phyloP scores from a whole-genome alignment of 2,888 invertebrate genomes.

The Eupithecia pulchellata region DNA sequence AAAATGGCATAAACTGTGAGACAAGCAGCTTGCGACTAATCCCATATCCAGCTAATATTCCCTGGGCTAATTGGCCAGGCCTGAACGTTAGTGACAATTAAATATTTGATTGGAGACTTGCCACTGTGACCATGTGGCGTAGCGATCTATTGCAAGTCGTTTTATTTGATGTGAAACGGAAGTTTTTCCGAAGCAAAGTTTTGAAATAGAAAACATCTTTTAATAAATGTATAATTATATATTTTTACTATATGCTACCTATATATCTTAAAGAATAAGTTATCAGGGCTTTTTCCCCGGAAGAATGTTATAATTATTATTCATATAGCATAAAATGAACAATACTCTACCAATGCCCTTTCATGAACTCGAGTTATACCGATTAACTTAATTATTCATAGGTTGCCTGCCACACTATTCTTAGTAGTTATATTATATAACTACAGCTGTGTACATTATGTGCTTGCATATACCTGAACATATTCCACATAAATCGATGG shows the following conservation, averaged over 20 bases:
- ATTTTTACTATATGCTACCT: neutral
- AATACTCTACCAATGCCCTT: conserved; percentile 12
- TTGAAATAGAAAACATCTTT: neutral
- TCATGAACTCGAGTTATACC: conserved; percentile 20
- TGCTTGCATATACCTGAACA: conserved; percentile 25
- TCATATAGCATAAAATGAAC: conserved; percentile 1
- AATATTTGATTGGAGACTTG: conserved; percentile 31
- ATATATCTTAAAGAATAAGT: neutral
- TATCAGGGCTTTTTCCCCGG: neutral
- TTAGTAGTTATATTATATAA: conserved; percentile 6
- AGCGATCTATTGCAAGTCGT: neutral
- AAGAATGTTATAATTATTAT: conserved; percentile 4
- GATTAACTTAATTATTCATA: conserved; percentile 27
- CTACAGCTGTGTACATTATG: conserved; percentile 8
- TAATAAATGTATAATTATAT: neutral
- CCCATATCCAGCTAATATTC: conserved; percentile 26
- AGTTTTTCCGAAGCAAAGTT: neutral
- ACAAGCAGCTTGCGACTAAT: conserved; percentile 20
- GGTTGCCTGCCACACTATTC: conserved; percentile 24
- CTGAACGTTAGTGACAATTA: conserved; percentile 25
- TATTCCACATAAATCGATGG: conserved; percentile 29
- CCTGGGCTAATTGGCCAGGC: conserved; percentile 26
- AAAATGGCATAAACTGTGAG: conserved; percentile 19
- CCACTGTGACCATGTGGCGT: conserved; percentile 10
- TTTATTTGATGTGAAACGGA: neutral